Evolutionary conservation across 92 coral and sea anemone species (phyloP), one percentile per base, ranked within the genome.

Genomic region (Porites lobata): DNA sequence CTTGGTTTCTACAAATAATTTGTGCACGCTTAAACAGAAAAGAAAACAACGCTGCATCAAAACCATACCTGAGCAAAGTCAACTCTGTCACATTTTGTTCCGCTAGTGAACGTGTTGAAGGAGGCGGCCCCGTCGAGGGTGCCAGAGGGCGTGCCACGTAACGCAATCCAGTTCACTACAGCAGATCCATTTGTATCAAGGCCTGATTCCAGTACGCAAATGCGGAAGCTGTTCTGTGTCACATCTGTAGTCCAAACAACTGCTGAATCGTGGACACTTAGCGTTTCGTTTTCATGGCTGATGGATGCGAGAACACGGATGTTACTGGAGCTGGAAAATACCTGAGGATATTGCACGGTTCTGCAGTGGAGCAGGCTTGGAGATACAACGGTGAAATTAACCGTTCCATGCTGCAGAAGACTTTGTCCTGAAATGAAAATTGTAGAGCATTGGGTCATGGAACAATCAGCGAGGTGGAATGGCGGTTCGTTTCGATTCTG

Each of bases 231-330:
- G 26, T 24, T 24, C 26, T 24, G 26, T 86, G 29, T 74, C 71
- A 50, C 93, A 90, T 72, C 79, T 67, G 87, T 66, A 7, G 93
- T 80, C 93, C 93, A 90, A 9, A 54, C 43, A 4, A 85, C 90
- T 61, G 93, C 85, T 3, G 93, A 83, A 56, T 90, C 87, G 14
- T 80, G 93, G 10, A 86, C 90, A 54, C 74, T 53, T 22, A 67
- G 69, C 47, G 43, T 17, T 15, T 81, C 80, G 12, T 79, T 20
- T 6, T 69, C 85, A 43, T 87, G 88, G 57, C 91, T 69, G 22
- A 87, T 58, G 13, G 94, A 86, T 19, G 86, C 91, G 20, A 74
- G 78, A 7, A 86, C 91, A 21, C 83, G 82, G 26, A 91, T 91
- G 24, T 64, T 62, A 4, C 80, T 69, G 0, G 67, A 62, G 9